These are phyloP conservation scores for Choloepus didactylus DNA, from an alignment of 2,797 vertebrate genomes.

Conservation along the genomic window DNA sequence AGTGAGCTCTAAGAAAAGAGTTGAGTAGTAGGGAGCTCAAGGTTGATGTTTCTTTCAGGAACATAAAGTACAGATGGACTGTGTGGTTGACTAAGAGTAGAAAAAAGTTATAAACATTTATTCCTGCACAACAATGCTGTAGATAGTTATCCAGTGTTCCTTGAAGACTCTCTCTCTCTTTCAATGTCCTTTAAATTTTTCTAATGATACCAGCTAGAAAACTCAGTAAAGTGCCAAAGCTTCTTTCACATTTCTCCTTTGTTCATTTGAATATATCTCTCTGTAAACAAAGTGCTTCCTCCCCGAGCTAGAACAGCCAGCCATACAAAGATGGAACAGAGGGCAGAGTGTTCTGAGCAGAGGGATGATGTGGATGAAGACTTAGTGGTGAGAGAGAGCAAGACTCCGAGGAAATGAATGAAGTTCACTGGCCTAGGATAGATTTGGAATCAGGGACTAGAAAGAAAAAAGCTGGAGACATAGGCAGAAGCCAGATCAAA, in stretches of 20 bases:
- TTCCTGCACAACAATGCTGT: not conserved
- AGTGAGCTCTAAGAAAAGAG: constrained; percentile 39
- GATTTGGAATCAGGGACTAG: not conserved
- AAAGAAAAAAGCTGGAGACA: not conserved
- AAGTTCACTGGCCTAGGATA: not conserved
- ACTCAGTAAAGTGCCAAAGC: not conserved
- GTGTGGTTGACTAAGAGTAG: not conserved
- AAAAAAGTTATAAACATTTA: constrained; percentile 22
- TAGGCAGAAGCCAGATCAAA: not conserved
- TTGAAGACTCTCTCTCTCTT: not conserved
- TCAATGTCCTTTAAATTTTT: not conserved
- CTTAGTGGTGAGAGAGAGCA: not conserved
- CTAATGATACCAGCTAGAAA: not conserved
- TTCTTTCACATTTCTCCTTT: not conserved
- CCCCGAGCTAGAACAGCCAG: not conserved
- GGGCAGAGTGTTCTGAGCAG: not conserved
- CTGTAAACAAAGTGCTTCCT: not conserved
- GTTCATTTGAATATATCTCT: not conserved
- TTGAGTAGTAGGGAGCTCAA: not conserved
- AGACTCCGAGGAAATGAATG: not conserved
- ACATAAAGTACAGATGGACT: not conserved
- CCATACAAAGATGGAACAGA: not conserved
- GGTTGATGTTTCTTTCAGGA: constrained; percentile 32
- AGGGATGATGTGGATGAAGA: not conserved
- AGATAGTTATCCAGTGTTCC: not conserved